Evolutionary conservation across 1,140 invertebrate species (phyloP).

Genomic region (Brachionus asplanchnoidis): DNA sequence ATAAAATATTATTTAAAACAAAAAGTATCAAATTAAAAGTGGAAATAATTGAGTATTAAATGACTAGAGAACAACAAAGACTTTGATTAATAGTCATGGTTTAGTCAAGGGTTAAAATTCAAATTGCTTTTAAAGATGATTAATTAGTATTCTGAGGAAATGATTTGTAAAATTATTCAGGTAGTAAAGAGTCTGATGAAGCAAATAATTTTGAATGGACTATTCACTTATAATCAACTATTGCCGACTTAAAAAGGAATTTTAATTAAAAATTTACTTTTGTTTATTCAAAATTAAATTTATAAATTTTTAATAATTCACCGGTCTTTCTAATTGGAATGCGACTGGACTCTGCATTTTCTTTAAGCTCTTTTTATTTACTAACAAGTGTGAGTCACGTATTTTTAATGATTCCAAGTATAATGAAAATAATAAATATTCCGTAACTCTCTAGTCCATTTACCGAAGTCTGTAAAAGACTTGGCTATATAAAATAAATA

Average conservation of each 20-base stretch:
- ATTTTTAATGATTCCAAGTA: background rate
- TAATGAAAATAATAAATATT: background rate
- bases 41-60: too few species aligned
- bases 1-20: too few species aligned
- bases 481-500: background rate
- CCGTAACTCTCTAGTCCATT: background rate
- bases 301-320: background rate
- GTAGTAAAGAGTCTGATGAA: background rate
- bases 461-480: background rate
- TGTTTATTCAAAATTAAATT: background rate
- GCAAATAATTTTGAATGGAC: background rate
- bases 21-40: too few species aligned
- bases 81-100: background rate
- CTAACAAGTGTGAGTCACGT: background rate
- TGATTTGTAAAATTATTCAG: background rate
- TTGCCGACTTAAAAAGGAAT: background rate
- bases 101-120: background rate
- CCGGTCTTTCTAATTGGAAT: background rate
- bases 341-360: background rate
- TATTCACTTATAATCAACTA: background rate
- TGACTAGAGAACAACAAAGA: too few species aligned
- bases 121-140: background rate
- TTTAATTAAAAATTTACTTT: conserved; percentile 3
- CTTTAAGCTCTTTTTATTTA: background rate
- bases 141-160: background rate